These are phyloP conservation scores for Sarcoramphus papa DNA, from an alignment of 2,797 vertebrate genomes.

Conservation along the genomic window DNA sequence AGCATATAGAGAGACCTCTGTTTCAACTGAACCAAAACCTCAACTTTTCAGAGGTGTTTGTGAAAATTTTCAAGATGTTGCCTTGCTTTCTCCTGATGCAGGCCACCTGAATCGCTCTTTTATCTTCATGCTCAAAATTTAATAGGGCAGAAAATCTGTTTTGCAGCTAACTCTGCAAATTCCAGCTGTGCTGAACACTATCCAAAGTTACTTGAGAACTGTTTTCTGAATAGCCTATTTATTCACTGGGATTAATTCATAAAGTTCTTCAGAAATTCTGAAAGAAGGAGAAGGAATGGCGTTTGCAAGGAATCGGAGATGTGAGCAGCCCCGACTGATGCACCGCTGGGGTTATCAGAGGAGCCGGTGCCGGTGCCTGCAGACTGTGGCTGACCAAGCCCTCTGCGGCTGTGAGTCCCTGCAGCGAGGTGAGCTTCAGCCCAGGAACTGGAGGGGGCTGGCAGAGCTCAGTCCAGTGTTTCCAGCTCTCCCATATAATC, in stretches of 20 bases:
- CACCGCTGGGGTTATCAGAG: not conserved
- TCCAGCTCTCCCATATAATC: not conserved
- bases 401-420: not conserved
- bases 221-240: not conserved
- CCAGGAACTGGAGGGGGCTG: not conserved
- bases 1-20: not conserved
- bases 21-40: not conserved
- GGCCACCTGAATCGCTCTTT: not conserved
- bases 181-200: not conserved
- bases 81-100: not conserved
- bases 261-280: not conserved
- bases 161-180: not conserved
- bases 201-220: not conserved
- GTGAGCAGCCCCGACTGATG: not conserved
- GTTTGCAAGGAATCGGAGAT: not conserved
- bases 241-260: not conserved
- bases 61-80: not conserved
- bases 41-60: not conserved
- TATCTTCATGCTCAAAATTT: not conserved
- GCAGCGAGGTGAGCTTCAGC: not conserved
- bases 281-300: not conserved
- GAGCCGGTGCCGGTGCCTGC: not conserved
- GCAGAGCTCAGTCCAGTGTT: not conserved
- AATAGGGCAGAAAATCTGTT: conserved; percentile 3
- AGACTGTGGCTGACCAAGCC: not conserved